Evolutionary conservation across 2,113 vertebrate species (phyloP), one percentile per base, ranked within the genome.

Genomic region (Pelecanus crispus): DNA sequence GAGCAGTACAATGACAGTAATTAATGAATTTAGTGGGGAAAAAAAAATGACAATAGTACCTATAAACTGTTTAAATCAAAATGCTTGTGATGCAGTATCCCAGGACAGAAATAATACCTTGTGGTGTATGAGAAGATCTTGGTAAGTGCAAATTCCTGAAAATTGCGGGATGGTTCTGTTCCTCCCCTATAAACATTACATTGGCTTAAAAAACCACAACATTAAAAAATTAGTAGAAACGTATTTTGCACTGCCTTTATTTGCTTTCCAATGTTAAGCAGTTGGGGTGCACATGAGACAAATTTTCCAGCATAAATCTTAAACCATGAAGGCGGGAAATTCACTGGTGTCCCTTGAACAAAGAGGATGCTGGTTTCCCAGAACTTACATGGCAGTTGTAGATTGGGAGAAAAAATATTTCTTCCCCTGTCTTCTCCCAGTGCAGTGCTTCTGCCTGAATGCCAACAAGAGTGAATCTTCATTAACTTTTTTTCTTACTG

Each of bases 171-270:
- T 68, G 1, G 0, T 66, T 90, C 61, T 67, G 7, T n/a, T 87
- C 17, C 45, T 81, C 13, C 6, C 6, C 3, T 77, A 13, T 18
- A 77, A 61, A 65, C 2, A 31, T 36, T 26, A 47, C 9, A 31
- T 25, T 71, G 12, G 3, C 8, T 49, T 72, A 42, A 67, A 86
- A 90, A 21, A 2, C 0, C 7, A 20, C 6, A 80, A 3, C 0
- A 0, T 50, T 72, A 38, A 75, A 91, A 55, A 81, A 56, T 3
- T 13, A 29, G 6, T n/a, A 63, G 17, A 70, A 75, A 58, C 10
- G 0, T 21, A 36, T 68, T 95, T 77, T 68, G 15, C 7, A 20
- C 55, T 77, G 11, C 11, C 2, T 59, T 67, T 90, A 21, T 59
- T 95, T 88, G 7, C 34, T 80, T 82, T 90, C 61, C 58, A 92